phyloP scores from a whole-genome alignment of 2,888 invertebrate species.

The Ametastegia equiseti region DNA sequence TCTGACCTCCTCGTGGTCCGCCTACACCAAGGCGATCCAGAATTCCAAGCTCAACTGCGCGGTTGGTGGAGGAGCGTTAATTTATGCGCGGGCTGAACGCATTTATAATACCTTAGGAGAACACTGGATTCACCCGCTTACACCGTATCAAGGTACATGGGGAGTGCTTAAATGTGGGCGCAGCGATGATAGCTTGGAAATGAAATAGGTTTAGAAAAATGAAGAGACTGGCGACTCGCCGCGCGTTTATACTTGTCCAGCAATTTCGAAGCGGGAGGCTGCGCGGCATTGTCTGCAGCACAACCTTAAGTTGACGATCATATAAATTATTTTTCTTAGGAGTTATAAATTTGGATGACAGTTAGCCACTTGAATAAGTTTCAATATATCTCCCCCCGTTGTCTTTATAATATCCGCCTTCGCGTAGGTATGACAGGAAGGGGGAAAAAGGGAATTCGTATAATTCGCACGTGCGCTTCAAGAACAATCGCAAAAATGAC shows the following conservation, averaged over 20 bases:
- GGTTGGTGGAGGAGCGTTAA: slow-evolving; percentile 47
- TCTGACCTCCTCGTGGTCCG: slow-evolving; percentile 39
- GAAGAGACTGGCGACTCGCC: not conserved
- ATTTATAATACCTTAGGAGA: slow-evolving; percentile 46
- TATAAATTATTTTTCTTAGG: slow-evolving; percentile 28
- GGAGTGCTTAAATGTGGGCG: slow-evolving; percentile 39
- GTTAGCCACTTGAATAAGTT: not conserved
- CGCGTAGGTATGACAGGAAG: no score
- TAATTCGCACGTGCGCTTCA: slow-evolving; percentile 34
- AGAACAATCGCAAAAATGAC: slow-evolving; percentile 43
- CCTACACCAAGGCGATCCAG: slow-evolving; percentile 46
- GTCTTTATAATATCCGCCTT: slow-evolving; percentile 2
- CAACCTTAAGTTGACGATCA: not conserved
- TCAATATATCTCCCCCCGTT: slow-evolving; percentile 1
- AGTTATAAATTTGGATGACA: not conserved
- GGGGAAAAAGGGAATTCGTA: slow-evolving; percentile 20
- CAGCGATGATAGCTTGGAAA: slow-evolving; percentile 41
- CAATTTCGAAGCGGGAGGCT: slow-evolving; percentile 1
- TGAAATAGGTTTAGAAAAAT: slow-evolving; percentile 32
- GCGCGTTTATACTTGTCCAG: no score
- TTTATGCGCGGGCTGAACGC: slow-evolving; percentile 41
- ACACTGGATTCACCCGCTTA: slow-evolving; percentile 45
- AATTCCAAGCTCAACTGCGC: slow-evolving; percentile 44
- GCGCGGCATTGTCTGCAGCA: not conserved
- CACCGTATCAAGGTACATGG: slow-evolving; percentile 40